Conservation (phyloP, 2,888 invertebrate species). For the Drosophila kuntzei region DNA sequence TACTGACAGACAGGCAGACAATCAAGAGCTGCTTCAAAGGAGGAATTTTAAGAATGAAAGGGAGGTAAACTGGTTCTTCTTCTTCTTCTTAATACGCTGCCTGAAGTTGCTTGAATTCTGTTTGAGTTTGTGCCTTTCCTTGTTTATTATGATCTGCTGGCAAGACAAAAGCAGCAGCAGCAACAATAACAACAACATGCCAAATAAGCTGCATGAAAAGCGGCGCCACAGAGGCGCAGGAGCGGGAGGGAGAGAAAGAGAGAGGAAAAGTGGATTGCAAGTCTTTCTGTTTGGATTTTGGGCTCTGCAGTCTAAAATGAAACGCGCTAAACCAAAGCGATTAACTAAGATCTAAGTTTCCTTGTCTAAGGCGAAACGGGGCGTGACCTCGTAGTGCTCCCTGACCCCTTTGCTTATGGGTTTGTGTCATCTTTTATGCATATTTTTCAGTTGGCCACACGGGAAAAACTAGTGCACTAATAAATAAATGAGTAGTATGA, state of each 20-base stretch:
- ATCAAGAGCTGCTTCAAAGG: slow-evolving; percentile 37
- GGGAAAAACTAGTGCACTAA: neutral
- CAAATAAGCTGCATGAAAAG: slow-evolving; percentile 69
- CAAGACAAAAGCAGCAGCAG: slow-evolving; percentile 59
- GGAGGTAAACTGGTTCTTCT: slow-evolving; percentile 48
- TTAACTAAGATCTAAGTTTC: slow-evolving; percentile 50
- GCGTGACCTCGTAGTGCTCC: slow-evolving; percentile 13
- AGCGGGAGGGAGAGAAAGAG: no score
- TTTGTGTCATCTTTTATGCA: slow-evolving; percentile 24
- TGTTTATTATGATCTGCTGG: slow-evolving; percentile 66
- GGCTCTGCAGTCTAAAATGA: slow-evolving; percentile 33
- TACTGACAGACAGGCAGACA: slow-evolving; percentile 31
- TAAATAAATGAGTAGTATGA: no score
- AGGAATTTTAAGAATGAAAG: slow-evolving; percentile 10
- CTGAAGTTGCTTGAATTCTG: slow-evolving; percentile 23
- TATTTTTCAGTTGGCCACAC: slow-evolving; percentile 3
- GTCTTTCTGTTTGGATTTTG: neutral
- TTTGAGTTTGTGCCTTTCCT: slow-evolving; percentile 38
- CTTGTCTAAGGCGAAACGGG: slow-evolving; percentile 10
- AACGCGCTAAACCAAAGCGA: slow-evolving; percentile 55
- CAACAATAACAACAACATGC: slow-evolving; percentile 52
- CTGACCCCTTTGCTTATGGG: neutral
- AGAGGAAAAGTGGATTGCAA: neutral
- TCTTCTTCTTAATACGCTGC: slow-evolving; percentile 24
- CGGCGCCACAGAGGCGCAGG: slow-evolving; percentile 31